Evolutionary conservation across 2,113 vertebrate genomes (phyloP).

Genomic region (Cisticola juncidis): DNA sequence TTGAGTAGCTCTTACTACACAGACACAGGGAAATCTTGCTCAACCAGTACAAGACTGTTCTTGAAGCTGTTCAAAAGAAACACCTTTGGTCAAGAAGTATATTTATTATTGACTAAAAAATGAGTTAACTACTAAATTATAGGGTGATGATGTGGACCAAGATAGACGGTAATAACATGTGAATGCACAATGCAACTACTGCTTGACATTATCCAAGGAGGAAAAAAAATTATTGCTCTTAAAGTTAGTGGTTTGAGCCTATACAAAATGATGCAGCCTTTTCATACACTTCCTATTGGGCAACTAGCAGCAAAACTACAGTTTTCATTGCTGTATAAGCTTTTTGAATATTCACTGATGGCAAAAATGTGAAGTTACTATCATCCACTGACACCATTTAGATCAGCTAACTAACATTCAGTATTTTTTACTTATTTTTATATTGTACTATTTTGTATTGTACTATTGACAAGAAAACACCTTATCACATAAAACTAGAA

Average conservation of each 20-base stretch:
- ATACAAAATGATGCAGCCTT: neutral
- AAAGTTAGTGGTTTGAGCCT: neutral
- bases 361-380: neutral
- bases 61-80: neutral
- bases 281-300: neutral
- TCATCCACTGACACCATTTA: neutral
- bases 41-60: neutral
- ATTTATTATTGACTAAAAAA: neutral
- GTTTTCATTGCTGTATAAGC: neutral
- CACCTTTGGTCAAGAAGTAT: neutral
- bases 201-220: neutral
- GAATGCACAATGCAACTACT: neutral
- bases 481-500: neutral
- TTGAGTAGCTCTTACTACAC: neutral
- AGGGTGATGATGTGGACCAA: neutral
- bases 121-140: neutral
- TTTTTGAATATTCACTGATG: neutral
- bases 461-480: neutral
- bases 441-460: too few relatives aligned
- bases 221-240: rapidly evolving
- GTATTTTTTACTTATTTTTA: neutral
- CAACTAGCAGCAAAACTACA: neutral
- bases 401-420: neutral
- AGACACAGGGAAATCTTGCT: neutral
- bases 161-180: neutral